Evolutionary conservation across 2,797 vertebrate genomes (phyloP).

Genomic region (Emydoidea blandingii): DNA sequence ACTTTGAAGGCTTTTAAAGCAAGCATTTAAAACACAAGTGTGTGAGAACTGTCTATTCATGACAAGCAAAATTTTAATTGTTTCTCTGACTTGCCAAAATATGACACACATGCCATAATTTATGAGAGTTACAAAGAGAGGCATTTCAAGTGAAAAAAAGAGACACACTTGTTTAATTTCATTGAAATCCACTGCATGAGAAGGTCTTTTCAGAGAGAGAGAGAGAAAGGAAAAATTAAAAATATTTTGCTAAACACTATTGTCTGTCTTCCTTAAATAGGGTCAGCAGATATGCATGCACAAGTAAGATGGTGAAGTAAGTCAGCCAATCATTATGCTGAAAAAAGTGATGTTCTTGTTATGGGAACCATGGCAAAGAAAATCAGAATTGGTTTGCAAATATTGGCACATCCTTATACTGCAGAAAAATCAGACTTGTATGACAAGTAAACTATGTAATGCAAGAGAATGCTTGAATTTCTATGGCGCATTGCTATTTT

Average conservation of each 20-base stretch:
- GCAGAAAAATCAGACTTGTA: background rate
- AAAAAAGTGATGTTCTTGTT: background rate
- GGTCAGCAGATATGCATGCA: background rate
- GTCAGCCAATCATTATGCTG: background rate
- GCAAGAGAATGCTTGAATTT: background rate
- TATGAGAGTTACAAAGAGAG: background rate
- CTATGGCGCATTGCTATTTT: background rate
- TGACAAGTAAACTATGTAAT: background rate
- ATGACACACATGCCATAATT: rapidly evolving
- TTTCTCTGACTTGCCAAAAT: too few relatives aligned
- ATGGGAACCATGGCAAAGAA: background rate
- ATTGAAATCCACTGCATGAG: rapidly evolving
- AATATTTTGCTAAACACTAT: background rate
- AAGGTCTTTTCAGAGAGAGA: rapidly evolving
- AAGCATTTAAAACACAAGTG: background rate
- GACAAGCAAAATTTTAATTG: background rate
- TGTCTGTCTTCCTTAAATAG: background rate
- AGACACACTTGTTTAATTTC: background rate
- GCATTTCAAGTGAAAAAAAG: background rate
- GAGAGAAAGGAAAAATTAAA: background rate
- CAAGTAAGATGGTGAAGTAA: background rate
- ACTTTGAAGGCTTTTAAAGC: background rate
- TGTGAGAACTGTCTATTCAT: background rate
- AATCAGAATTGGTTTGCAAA: background rate
- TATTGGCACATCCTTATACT: background rate